A percentile compares a stretch with the other conserved stretches of the same genome.
These are phyloP conservation scores for Drosophila birchii DNA, from an alignment of 2,888 invertebrate genomes.

Conservation along the genomic window DNA sequence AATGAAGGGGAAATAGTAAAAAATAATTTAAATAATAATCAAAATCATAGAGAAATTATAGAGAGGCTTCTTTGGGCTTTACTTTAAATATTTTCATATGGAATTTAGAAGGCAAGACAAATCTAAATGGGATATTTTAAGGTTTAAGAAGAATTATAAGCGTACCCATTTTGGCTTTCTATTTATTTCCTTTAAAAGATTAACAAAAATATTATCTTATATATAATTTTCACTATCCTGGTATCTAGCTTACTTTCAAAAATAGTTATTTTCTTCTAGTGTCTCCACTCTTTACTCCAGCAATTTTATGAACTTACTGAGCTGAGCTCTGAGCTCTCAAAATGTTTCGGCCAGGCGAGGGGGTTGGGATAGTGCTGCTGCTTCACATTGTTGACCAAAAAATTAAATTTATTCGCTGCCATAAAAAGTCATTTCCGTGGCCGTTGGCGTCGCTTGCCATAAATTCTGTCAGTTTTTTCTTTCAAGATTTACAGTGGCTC, in stretches of 20 bases:
- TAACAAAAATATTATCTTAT: rapidly evolving
- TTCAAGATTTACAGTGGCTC: constrained; percentile 76
- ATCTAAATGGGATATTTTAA: neutral
- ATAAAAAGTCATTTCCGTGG: constrained; percentile 81
- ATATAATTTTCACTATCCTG: neutral
- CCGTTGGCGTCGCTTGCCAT: constrained; percentile 64
- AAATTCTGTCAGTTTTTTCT: constrained; percentile 75
- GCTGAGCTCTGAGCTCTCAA: constrained; percentile 21
- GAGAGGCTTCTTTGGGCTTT: neutral
- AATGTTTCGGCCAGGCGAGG: constrained; percentile 1
- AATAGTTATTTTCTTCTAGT: constrained; percentile 11
- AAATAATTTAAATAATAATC: neutral
- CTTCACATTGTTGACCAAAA: constrained; percentile 77
- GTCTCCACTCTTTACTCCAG: constrained; percentile 32
- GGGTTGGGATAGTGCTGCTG: constrained; percentile 5
- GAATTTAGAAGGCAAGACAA: neutral
- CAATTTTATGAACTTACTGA: constrained; percentile 66
- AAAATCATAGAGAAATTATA: neutral
- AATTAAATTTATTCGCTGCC: constrained; percentile 78
- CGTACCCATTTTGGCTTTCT: neutral
- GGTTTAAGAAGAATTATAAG: neutral
- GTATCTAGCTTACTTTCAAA: neutral
- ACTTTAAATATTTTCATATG: neutral
- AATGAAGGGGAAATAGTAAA: neutral
- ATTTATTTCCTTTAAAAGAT: neutral